Evolutionary conservation across 2,888 invertebrate species (phyloP), one percentile per base, ranked within the genome.

Genomic region (Gordius sp.): DNA sequence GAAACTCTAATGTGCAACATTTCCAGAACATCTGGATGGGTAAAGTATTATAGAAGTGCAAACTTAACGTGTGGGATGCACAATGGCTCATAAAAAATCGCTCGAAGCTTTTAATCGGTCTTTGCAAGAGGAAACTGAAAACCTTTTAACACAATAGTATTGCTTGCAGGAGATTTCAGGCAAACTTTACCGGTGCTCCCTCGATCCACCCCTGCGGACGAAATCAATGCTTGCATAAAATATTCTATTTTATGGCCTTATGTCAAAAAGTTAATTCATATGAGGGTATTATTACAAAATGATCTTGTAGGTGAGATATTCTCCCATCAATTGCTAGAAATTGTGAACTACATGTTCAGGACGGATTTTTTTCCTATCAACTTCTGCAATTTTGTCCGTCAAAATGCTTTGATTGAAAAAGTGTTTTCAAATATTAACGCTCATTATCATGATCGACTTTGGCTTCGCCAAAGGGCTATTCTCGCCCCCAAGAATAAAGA

Each of bases 1-100:
- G 25, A 55, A n/a, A 56, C n/a, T 56, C 18, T 28, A 4, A 28
- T 25, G 25, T 56, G 56, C 56, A 8, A 26, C 56, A 26, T 41
- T 26, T 56, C 57, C 27, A 16, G 8, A 13, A 13, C 8, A 57
- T 13, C 18, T 52, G 57, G n/a, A 13, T 56, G 18, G 4, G 4
- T 16, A 16, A 52, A 55, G n/a, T 57, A 55, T 16, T 61, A 13
- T 26, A 41, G n/a, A 55, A 58, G 4, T 26, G 53, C 1, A 24
- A 58, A 8, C 28, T 62, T 2, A 47, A 60, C 28, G 56, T 61
- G 20, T 61, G 61, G 33, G 61, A 61, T 33, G 61, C 62, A 26
- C 60, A 2, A 61, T 61, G 61, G 33, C 41, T 25, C 26, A 41
- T 18, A 57, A 55, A n/a, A 33, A 56, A n/a, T 20, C 60, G 20